A percentile compares a stretch with the other conserved stretches of the same genome.
Conservation (phyloP, 2,113 vertebrate genomes). For the Microcebus griseorufus region DNA sequence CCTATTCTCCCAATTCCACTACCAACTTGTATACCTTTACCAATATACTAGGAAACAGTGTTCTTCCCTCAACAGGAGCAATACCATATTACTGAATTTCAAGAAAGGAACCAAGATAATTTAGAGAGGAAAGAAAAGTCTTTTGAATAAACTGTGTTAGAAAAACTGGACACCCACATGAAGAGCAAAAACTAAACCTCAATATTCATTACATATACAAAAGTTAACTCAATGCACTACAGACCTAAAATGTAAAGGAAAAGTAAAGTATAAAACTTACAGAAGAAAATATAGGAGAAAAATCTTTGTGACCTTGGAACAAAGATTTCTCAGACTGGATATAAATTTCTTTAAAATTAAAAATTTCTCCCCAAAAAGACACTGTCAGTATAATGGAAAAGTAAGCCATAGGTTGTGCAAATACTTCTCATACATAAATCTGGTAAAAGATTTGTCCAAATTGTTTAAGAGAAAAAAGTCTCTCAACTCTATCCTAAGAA, state of each 20-base stretch:
- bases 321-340: not conserved
- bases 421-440: not conserved
- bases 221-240: not conserved
- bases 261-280: not conserved
- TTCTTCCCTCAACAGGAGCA: not conserved
- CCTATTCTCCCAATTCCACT: not conserved
- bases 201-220: not conserved
- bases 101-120: slow-evolving; percentile 7
- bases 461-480: not conserved
- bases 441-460: not conserved
- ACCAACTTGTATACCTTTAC: not conserved
- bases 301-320: not conserved
- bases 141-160: slow-evolving; percentile 6
- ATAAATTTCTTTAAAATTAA: slow-evolving; percentile 12
- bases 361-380: slow-evolving; percentile 38
- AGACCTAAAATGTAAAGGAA: slow-evolving; percentile 4
- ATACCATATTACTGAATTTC: not conserved
- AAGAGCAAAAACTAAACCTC: not conserved
- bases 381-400: not conserved
- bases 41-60: not conserved
- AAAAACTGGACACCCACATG: not conserved
- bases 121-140: not conserved
- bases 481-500: not conserved
- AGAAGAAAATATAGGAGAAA: not conserved
- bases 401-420: not conserved